Evolutionary conservation across 2,888 invertebrate genomes (phyloP).

Genomic region (Eupithecia abbreviata): DNA sequence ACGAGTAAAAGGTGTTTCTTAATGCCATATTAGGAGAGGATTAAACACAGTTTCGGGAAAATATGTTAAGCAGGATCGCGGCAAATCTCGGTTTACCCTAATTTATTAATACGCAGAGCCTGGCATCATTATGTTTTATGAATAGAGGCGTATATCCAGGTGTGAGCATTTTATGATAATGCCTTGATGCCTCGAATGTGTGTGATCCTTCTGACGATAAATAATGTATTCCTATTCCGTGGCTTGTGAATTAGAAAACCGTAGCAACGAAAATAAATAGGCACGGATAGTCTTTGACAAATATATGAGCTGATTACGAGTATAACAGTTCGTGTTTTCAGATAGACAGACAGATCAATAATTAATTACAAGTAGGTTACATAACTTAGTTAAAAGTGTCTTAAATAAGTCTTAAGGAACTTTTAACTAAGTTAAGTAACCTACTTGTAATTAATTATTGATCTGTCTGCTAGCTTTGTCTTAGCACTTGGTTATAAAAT

Average conservation of each 20-base stretch:
- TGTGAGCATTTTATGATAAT: conserved; percentile 34
- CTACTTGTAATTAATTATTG: too few species aligned
- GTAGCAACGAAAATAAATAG: not conserved
- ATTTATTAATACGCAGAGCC: conserved; percentile 5
- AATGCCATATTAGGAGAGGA: not conserved
- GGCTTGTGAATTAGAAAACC: not conserved
- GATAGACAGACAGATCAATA: too few species aligned
- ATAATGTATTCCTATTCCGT: not conserved
- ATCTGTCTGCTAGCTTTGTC: too few species aligned
- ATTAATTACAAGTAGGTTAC: too few species aligned
- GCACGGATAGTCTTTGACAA: not conserved
- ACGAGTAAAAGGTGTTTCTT: not conserved
- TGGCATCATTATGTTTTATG: conserved; percentile 42
- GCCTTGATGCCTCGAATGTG: conserved; percentile 11
- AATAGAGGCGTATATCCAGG: conserved; percentile 40
- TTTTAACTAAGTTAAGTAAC: too few species aligned
- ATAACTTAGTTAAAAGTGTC: too few species aligned
- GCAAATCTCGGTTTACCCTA: conserved; percentile 9
- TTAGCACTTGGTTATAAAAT: too few species aligned
- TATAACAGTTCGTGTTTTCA: not conserved
- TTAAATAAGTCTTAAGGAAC: too few species aligned
- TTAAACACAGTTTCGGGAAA: not conserved
- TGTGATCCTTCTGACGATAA: conserved; percentile 20
- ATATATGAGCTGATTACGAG: not conserved
- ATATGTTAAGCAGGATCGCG: conserved; percentile 7